A percentile compares a stretch with the other conserved stretches of the same genome.
Evolutionary conservation across 2,888 invertebrate genomes (phyloP).

Genomic region (Lepidocyrtinus sp.): DNA sequence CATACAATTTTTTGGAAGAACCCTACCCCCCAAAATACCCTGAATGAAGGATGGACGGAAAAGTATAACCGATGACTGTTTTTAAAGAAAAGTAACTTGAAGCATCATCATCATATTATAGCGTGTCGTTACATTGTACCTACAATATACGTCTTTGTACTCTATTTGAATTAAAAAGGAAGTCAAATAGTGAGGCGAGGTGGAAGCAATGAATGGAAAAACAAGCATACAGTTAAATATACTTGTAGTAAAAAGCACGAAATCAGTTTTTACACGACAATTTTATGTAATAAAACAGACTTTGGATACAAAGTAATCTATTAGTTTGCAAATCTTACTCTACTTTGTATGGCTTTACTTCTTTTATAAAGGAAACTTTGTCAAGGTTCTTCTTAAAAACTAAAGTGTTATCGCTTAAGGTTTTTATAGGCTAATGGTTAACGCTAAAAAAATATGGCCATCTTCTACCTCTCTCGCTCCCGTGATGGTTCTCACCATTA

Average conservation of each 20-base stretch:
- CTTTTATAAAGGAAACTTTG: conserved; percentile 22
- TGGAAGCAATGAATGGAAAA: background rate
- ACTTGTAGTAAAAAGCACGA: no score
- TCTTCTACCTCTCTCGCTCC: conserved; percentile 47
- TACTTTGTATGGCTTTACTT: conserved; percentile 41
- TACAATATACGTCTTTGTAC: background rate
- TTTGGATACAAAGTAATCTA: background rate
- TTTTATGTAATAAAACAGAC: background rate
- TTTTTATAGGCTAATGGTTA: conserved; percentile 17
- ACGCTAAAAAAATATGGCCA: conserved; percentile 40
- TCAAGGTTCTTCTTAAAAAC: conserved; percentile 26
- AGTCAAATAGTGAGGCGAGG: conserved; percentile 1
- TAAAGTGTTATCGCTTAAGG: conserved; percentile 14
- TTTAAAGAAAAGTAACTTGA: background rate
- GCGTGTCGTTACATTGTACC: conserved; percentile 57
- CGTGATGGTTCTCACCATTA: conserved; percentile 52
- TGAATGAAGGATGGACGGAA: no score
- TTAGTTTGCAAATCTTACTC: conserved; percentile 14
- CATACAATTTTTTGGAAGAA: background rate
- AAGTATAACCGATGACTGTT: no score
- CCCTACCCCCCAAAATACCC: no score
- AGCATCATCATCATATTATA: conserved; percentile 15
- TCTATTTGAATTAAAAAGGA: background rate
- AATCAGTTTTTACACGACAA: background rate
- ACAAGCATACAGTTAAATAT: background rate